phyloP scores from a whole-genome alignment of 2,888 invertebrate species.

The Dioctria linearis region DNA sequence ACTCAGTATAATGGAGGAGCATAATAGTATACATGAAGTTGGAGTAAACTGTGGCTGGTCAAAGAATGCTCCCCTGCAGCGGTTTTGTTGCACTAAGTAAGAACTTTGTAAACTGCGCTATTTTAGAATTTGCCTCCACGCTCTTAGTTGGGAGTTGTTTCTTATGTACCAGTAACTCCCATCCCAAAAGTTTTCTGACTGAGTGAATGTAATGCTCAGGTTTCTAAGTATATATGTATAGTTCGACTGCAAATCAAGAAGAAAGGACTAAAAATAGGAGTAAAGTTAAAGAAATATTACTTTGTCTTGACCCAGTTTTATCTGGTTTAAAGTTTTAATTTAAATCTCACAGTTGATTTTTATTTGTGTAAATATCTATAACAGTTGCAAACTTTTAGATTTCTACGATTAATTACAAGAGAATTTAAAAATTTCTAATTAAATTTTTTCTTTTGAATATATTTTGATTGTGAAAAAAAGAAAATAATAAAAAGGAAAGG shows the following conservation, averaged over 20 bases:
- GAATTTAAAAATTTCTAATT: too few species aligned
- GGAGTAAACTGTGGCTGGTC: neutral
- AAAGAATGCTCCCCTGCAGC: slow-evolving; percentile 32
- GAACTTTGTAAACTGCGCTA: slow-evolving; percentile 25
- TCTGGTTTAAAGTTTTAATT: slow-evolving; percentile 35
- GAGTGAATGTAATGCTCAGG: too few species aligned
- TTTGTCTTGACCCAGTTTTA: slow-evolving; percentile 36
- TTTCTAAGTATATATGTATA: neutral
- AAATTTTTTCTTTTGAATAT: too few species aligned
- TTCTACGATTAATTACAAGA: too few species aligned
- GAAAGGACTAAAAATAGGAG: neutral
- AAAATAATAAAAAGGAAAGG: too few species aligned
- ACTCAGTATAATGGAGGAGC: neutral
- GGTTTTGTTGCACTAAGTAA: slow-evolving; percentile 33
- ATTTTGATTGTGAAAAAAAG: too few species aligned
- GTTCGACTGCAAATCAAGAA: neutral
- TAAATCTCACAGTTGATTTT: slow-evolving; percentile 16
- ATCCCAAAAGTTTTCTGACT: too few species aligned
- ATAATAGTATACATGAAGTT: too few species aligned
- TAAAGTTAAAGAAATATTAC: slow-evolving; percentile 1
- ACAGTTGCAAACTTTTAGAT: too few species aligned
- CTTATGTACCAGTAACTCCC: too few species aligned
- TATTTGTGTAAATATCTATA: neutral
- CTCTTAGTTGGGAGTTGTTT: neutral
- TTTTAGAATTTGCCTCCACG: neutral